These are phyloP conservation scores for Pyrochroa serraticornis DNA, from an alignment of 2,888 invertebrate species.

Conservation along the genomic window DNA sequence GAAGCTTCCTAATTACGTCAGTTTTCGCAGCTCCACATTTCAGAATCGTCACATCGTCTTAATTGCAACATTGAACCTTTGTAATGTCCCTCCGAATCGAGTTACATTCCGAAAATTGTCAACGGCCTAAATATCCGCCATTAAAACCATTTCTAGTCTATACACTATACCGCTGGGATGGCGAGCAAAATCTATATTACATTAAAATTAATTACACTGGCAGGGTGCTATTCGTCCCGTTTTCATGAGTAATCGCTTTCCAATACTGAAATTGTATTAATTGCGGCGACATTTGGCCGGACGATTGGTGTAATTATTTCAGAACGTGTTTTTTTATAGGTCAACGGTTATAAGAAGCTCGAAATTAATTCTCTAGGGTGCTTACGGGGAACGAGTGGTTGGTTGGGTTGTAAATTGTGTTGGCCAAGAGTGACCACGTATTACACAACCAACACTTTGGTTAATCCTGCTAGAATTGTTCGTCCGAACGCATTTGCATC, in stretches of 20 bases:
- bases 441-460: constrained; percentile 25
- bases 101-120: constrained; percentile 15
- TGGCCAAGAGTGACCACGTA: constrained; percentile 32
- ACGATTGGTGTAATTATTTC: background rate
- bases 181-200: background rate
- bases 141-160: constrained; percentile 14
- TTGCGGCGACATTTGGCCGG: constrained; percentile 16
- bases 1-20: constrained; percentile 21
- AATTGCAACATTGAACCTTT: constrained; percentile 25
- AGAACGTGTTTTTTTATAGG: constrained; percentile 1
- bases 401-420: constrained; percentile 33
- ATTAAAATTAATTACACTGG: constrained; percentile 20
- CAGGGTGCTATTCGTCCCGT: constrained; percentile 11
- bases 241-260: constrained; percentile 24
- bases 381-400: constrained; percentile 12
- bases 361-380: constrained; percentile 7
- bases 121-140: constrained; percentile 14
- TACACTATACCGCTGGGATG: background rate
- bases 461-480: constrained; percentile 38
- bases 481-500: constrained; percentile 35
- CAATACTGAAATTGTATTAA: constrained; percentile 22
- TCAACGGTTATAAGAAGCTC: background rate
- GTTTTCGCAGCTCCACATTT: constrained; percentile 24
- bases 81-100: constrained; percentile 15
- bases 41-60: constrained; percentile 27